Conservation (phyloP, 2,888 invertebrate genomes). For the Gari tellinella region DNA sequence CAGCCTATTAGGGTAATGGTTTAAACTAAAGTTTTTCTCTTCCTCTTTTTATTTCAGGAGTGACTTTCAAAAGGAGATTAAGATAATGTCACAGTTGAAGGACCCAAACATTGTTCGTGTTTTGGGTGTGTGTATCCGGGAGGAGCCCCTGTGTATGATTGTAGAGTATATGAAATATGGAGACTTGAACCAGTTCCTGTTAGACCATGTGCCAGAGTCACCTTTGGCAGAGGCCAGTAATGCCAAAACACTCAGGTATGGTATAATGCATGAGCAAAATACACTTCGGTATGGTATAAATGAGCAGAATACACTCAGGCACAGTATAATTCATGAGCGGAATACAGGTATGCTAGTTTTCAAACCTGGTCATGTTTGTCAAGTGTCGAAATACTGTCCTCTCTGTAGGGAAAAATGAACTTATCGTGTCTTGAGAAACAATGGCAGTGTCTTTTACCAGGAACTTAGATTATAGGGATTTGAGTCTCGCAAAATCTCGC, state of each 20-base stretch:
- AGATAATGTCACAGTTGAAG: conserved; percentile 92
- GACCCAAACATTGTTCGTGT: conserved; percentile 94
- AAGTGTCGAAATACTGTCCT: too few relatives aligned
- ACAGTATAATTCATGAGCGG: too few relatives aligned
- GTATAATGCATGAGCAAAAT: not conserved
- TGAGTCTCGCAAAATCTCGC: too few relatives aligned
- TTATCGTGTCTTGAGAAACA: too few relatives aligned
- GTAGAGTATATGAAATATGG: conserved; percentile 95
- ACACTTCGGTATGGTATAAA: too few relatives aligned
- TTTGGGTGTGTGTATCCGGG: conserved; percentile 91
- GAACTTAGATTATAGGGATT: too few relatives aligned
- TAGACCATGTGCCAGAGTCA: conserved; percentile 91
- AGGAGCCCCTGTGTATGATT: conserved; percentile 94
- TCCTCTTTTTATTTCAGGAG: conserved; percentile 86
- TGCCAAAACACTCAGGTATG: conserved; percentile 89
- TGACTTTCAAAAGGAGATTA: conserved; percentile 94
- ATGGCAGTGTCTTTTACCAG: too few relatives aligned
- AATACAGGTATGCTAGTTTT: too few relatives aligned
- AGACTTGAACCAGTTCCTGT: conserved; percentile 91
- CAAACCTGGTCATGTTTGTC: too few relatives aligned
- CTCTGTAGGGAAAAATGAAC: too few relatives aligned
- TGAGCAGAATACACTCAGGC: too few relatives aligned
- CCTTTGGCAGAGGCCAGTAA: conserved; percentile 84
- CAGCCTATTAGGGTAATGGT: not conserved
- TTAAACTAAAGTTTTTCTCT: not conserved